Base-by-base conservation (phyloP, 2,888 invertebrate genomes). In the Strigamia crassipes region DNA sequence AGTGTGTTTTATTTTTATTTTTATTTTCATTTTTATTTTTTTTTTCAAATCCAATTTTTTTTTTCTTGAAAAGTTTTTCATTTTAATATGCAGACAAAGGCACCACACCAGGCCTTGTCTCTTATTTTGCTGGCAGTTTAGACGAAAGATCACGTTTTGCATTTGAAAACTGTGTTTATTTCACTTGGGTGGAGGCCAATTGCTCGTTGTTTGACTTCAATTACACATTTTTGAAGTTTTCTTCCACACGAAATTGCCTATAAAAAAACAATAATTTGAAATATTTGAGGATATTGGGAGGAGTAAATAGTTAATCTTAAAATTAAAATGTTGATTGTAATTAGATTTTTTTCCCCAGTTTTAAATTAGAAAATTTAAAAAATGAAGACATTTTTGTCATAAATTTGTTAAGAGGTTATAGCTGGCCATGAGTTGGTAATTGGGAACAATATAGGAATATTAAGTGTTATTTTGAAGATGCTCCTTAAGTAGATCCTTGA, bases 1-100 rank as follows among this genome's bases (percentile, higher is more conserved):
- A 85, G 84, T 84, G n/a, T 13, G 83, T 18, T 31, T 56, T 82
- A 78, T 78, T 42, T 78, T 18, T 38, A 78, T 78, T 78, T 78
- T 78, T 78, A 3, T 27, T 27, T 27, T 3, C 3, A 2, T 27
- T 27, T 78, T 23, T 3, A 41, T 18, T 38, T 41, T 78, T 78
- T 78, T 27, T 15, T 1, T 3, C 3, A 77, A 34, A 23, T 4
- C 21, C 9, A 78, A 78, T 42, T 34, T 78, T 38, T 78, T 78
- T 78, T 38, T 41, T 34, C n/a, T 51, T n/a, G 15, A 51, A 51
- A 78, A 78, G 21, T 9, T 21, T 38, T 78, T 38, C 38, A 78
- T 42, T 78, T 78, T 42, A 78, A 42, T 73, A 73, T 73, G 73
- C 73, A 73, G 73, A 73, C 73, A 73, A 73, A 73, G 73, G 73